Conservation (phyloP, 1,140 invertebrate species). For the Drosophila punjabiensis region DNA sequence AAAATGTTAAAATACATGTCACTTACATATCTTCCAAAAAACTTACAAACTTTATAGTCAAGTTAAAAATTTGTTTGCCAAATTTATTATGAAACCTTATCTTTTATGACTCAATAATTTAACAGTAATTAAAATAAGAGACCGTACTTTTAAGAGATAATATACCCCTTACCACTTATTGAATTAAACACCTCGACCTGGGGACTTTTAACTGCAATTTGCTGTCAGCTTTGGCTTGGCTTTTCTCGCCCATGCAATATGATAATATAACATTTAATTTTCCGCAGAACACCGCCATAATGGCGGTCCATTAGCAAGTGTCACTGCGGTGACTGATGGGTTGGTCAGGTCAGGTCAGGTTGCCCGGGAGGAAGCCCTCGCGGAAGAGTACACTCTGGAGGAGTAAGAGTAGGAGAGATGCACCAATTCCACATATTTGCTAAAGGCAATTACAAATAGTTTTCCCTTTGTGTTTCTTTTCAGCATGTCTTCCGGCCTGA, state of each 20-base stretch:
- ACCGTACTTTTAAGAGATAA: too few relatives aligned
- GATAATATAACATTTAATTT: constrained; percentile 63
- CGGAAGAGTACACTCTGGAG: constrained; percentile 3
- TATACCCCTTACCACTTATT: not conserved
- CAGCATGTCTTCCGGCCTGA: constrained; percentile 85
- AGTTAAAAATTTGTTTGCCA: too few relatives aligned
- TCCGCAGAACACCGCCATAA: constrained; percentile 31
- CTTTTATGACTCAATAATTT: not conserved
- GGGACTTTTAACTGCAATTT: constrained; percentile 28
- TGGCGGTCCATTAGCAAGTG: constrained; percentile 49
- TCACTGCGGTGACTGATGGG: constrained; percentile 30
- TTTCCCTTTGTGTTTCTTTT: constrained; percentile 32
- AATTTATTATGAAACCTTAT: too few relatives aligned
- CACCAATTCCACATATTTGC: constrained; percentile 22
- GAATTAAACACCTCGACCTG: constrained; percentile 1
- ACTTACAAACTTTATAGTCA: too few relatives aligned
- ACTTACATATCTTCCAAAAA: too few relatives aligned
- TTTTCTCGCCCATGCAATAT: constrained; percentile 45
- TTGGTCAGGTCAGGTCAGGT: constrained; percentile 8
- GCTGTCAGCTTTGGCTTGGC: constrained; percentile 18
- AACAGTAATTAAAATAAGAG: not conserved
- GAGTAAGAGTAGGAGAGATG: not conserved
- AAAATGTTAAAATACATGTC: too few relatives aligned
- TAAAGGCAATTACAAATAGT: constrained; percentile 39
- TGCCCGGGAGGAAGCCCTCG: not conserved